Evolutionary conservation across 2,888 invertebrate species (phyloP), one percentile per base, ranked within the genome.

Genomic region (Bibio marci): DNA sequence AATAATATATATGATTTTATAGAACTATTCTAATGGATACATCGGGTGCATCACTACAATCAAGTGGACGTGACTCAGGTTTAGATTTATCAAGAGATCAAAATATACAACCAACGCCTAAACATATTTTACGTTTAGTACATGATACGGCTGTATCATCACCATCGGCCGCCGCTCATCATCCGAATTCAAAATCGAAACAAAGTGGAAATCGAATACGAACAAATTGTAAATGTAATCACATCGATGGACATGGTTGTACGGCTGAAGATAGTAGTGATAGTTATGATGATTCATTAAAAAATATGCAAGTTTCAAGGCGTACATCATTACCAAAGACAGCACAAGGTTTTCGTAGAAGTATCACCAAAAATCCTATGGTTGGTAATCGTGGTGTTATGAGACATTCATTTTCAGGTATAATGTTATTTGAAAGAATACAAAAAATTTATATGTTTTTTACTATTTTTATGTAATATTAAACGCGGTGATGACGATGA

Each of bases 21-120:
- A 61, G 56, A 46, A 52, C 56, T 15, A 58, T 55, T 37, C 63
- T 63, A 42, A 58, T 73, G 49, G 81, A 82, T 59, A 77, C 77
- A 39, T 80, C 81, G 45, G 72, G 80, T 59, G 78, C 80, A 50
- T 82, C 81, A 46, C 67, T 82, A 50, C 80, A 82, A 66, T 83
- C 82, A 49, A 81, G 81, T 53, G 80, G 81, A 13, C 79, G 80
- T 55, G 82, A 83, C 63, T 82, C 81, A 35, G 83, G 82, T 40
- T 80, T 82, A 47, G 80, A 59, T 62, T 48, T 68, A 54, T 53
- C 59, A 51, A 50, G 57, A 45, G 51, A 59, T 28, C 31, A 43
- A 33, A 45, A 44, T 37, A 41, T 41, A 14, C 32, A 4, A 36
- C 42, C 44, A 25, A 43, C 47, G 36, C 43, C 45, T 10, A 43